phyloP scores from a whole-genome alignment of 1,140 invertebrate genomes.

The Cydia splendana region DNA sequence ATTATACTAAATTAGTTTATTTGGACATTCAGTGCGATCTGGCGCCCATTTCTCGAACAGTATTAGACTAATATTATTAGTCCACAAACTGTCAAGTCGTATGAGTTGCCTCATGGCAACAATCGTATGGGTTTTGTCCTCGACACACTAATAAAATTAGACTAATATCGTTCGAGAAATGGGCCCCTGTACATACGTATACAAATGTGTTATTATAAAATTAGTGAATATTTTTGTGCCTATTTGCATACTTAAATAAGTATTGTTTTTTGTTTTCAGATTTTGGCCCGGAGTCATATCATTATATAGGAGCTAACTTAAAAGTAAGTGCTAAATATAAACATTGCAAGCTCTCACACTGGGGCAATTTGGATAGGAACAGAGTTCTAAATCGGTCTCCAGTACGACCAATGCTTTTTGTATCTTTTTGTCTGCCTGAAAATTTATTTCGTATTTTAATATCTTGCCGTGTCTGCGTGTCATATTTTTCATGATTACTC shows the following conservation, averaged over 20 bases:
- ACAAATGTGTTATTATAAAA: too few species aligned
- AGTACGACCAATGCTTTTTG: slow-evolving; percentile 19
- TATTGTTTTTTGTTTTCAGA: slow-evolving; percentile 61
- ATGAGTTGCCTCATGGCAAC: too few species aligned
- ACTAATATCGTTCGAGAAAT: too few species aligned
- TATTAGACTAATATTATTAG: too few species aligned
- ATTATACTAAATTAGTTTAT: too few species aligned
- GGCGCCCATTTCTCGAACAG: too few species aligned
- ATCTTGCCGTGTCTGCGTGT: slow-evolving; percentile 54
- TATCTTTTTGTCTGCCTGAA: slow-evolving; percentile 45
- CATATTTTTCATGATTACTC: slow-evolving; percentile 66
- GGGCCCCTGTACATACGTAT: too few species aligned
- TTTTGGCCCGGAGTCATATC: slow-evolving; percentile 75
- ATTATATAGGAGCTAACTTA: slow-evolving; percentile 68
- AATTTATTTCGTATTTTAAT: slow-evolving; percentile 65
- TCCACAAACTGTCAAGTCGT: too few species aligned
- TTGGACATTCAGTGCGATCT: too few species aligned
- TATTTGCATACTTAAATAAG: not conserved
- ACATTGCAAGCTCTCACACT: slow-evolving; percentile 27
- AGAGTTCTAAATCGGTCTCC: slow-evolving; percentile 15
- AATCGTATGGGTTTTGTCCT: too few species aligned
- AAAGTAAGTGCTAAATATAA: slow-evolving; percentile 58
- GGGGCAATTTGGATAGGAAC: not conserved
- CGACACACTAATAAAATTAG: too few species aligned
- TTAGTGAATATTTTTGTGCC: too few species aligned